phyloP scores from a whole-genome alignment of 2,113 vertebrate species.

The Osmerus mordax region DNA sequence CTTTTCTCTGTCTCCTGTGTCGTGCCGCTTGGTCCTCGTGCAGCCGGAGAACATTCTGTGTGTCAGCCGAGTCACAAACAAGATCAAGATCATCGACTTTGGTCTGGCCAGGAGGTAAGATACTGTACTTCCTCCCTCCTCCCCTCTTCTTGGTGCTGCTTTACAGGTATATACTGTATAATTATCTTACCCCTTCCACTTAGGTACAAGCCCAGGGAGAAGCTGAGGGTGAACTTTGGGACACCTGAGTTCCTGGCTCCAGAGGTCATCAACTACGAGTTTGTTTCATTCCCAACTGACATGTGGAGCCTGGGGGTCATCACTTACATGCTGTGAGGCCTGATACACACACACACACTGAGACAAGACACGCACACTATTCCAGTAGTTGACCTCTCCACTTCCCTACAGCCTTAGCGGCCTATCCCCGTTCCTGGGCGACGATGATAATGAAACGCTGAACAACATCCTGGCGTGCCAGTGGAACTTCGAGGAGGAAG shows the following conservation, averaged over 20 bases:
- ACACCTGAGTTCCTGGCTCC: constrained; percentile 96
- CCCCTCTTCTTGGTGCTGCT: background rate
- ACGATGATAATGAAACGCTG: constrained; percentile 91
- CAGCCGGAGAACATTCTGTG: constrained; percentile 99
- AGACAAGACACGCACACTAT: too few species aligned
- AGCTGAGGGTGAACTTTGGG: constrained; percentile 92
- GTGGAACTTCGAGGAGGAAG: constrained; percentile 91
- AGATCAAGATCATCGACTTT: constrained; percentile 99
- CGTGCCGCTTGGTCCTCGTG: constrained; percentile 43
- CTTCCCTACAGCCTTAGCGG: constrained; percentile 81
- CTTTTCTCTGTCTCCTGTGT: background rate
- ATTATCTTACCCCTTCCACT: background rate
- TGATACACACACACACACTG: background rate
- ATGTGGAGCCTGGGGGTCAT: constrained; percentile 99
- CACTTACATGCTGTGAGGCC: constrained; percentile 94
- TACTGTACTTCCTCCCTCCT: background rate
- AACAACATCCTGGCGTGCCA: constrained; percentile 92
- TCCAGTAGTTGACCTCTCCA: background rate
- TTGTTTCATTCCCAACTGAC: constrained; percentile 95
- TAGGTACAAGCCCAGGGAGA: constrained; percentile 95
- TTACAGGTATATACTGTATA: background rate
- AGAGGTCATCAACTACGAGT: constrained; percentile 96
- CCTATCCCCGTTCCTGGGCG: constrained; percentile 93
- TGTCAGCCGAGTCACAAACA: constrained; percentile 87
- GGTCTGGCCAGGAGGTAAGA: constrained; percentile 93